Conservation (phyloP, 2,888 invertebrate species). For the Girardia tigrina region DNA sequence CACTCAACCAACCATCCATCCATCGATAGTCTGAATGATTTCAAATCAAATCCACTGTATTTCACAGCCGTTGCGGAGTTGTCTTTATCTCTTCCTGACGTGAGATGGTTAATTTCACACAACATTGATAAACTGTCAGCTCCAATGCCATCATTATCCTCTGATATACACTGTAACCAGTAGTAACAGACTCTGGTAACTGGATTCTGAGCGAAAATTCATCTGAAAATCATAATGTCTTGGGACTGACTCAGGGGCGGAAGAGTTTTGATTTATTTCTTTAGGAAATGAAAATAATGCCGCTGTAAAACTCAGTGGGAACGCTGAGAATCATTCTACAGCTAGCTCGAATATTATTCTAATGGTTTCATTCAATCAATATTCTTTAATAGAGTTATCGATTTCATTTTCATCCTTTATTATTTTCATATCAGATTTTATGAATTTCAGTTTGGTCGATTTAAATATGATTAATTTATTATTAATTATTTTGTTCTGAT, state of each 20-base stretch:
- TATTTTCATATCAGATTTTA: too few relatives aligned
- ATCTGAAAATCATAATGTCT: conserved; percentile 17
- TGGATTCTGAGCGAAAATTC: neutral
- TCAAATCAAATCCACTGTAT: conserved; percentile 12
- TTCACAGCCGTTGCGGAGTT: conserved; percentile 15
- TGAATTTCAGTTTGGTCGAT: too few relatives aligned
- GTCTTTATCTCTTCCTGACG: conserved; percentile 23
- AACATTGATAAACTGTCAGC: conserved; percentile 23
- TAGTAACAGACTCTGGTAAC: conserved; percentile 23
- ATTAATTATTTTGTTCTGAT: too few relatives aligned
- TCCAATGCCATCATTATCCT: conserved; percentile 23
- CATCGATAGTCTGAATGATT: conserved; percentile 19
- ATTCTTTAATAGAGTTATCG: neutral
- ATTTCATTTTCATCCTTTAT: conserved; percentile 11
- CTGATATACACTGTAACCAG: conserved; percentile 15
- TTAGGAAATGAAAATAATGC: conserved; percentile 23
- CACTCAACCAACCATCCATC: conserved; percentile 17
- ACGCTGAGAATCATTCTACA: conserved; percentile 17
- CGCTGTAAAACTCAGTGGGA: conserved; percentile 3
- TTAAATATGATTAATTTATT: too few relatives aligned
- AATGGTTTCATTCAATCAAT: conserved; percentile 17
- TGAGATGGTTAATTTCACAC: conserved; percentile 23
- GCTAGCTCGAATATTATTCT: conserved; percentile 20
- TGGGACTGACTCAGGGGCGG: conserved; percentile 23
- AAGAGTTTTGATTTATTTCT: conserved; percentile 23